Evolutionary conservation across 2,113 vertebrate species (phyloP), one percentile per base, ranked within the genome.

Genomic region (Hassar affinis): DNA sequence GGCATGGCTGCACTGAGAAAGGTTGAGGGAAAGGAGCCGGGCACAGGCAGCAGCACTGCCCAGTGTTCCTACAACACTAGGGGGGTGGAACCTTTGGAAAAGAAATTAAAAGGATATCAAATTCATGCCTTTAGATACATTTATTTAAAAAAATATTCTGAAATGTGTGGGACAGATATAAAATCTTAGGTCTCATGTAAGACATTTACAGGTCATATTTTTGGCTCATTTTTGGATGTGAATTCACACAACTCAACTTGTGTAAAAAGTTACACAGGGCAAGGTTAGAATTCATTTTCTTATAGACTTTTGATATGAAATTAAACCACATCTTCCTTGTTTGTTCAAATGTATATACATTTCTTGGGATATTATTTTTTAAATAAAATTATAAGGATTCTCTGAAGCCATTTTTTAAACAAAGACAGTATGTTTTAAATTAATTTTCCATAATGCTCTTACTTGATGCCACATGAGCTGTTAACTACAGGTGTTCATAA

Each of bases 11-110:
- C 95, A 95, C 87, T 93, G 94, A 1, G 87, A 59, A 0, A 11
- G 38, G 80, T 92, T 91, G 81, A 97, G 89, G 10, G 93, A 93
- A 49, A 97, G 90, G 72, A 96, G 94, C 25, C 94, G 91, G 59
- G 96, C 95, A 1, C 93, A 90, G 42, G 95, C 96, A 0, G 96
- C 96, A 0, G 96, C 96, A 22, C 96, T 96, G 81, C 96, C 96
- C 96, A 97, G 88, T 18, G 95, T 96, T 5, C 96, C 96, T 0
- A 97, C 96, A 68, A 97, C 96, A 0, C 90, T 96, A 18, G 96
- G 96, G 82, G 96, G 96, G 87, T 97, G 96, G 89, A 97, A 97
- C 91, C 96, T 97, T n/a, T 69, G 22, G 81, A 10, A 61, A 77
- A 76, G 74, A 56, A 75, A 76, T 69, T 0, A 59, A 10, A 61